These are phyloP conservation scores for Pachycephala philippinensis DNA, from an alignment of 2,113 vertebrate genomes.

Conservation along the genomic window DNA sequence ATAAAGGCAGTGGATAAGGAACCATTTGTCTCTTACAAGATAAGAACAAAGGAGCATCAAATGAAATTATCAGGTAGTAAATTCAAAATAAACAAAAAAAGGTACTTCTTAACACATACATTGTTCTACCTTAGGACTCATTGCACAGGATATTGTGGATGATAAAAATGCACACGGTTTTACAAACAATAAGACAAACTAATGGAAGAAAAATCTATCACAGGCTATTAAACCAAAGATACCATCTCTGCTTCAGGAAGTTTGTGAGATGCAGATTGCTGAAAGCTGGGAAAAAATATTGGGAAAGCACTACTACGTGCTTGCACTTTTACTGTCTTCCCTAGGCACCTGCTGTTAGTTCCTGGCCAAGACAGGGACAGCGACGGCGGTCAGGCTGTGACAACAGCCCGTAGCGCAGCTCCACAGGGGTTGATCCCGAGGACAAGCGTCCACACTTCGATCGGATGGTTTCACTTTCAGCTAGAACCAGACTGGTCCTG, in stretches of 20 bases:
- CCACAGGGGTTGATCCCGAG: accelerated
- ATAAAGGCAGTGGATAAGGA: neutral
- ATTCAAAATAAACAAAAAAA: constrained; percentile 10
- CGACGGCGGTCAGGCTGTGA: neutral
- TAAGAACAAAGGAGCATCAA: constrained; percentile 26
- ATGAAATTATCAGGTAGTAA: constrained; percentile 12
- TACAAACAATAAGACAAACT: constrained; percentile 27
- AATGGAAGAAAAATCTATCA: constrained; percentile 47
- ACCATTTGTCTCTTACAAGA: constrained; percentile 35
- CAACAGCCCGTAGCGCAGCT: neutral
- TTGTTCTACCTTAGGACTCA: neutral
- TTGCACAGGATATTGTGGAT: neutral
- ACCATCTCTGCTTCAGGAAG: constrained; percentile 56
- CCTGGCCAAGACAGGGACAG: neutral
- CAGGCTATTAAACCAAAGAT: constrained; percentile 22
- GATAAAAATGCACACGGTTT: neutral
- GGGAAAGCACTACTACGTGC: neutral
- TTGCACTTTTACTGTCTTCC: neutral
- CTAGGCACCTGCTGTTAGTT: neutral
- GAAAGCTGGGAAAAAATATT: constrained; percentile 38
- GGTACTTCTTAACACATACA: neutral
- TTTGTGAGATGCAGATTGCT: constrained; percentile 41
- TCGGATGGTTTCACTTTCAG: neutral
- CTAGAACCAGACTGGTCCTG: neutral
- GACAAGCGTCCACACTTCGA: accelerated